These are phyloP conservation scores for Vicugna pacos DNA, from an alignment of 2,113 vertebrate species.

Conservation along the genomic window DNA sequence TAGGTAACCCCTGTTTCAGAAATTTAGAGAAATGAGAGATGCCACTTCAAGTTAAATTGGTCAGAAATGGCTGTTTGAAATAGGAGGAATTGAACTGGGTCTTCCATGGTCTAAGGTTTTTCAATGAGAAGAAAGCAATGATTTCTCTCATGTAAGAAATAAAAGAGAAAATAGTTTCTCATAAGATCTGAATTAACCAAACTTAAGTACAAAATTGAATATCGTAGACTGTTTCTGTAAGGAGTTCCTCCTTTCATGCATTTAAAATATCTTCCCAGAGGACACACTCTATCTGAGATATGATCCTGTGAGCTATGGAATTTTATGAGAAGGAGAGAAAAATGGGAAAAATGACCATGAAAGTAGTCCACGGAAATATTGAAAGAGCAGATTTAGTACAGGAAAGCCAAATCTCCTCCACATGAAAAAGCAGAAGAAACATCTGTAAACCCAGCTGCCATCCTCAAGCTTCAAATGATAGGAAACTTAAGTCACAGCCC, in stretches of 20 bases:
- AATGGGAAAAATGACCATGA: neutral
- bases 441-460: neutral
- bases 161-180: neutral
- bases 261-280: neutral
- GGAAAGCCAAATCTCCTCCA: neutral
- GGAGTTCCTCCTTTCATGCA: constrained; percentile 2
- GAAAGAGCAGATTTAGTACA: neutral
- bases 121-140: neutral
- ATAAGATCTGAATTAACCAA: neutral
- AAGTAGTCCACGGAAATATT: neutral
- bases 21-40: neutral
- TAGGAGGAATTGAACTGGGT: neutral
- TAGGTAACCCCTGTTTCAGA: neutral
- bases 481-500: neutral
- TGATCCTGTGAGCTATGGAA: neutral
- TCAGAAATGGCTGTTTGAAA: neutral
- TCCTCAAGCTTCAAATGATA: neutral
- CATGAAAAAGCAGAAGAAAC: neutral
- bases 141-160: neutral
- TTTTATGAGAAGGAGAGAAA: neutral
- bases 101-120: neutral
- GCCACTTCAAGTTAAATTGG: neutral
- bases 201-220: neutral
- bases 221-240: neutral
- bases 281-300: neutral